A percentile compares a stretch with the other conserved stretches of the same genome.
phyloP scores from a whole-genome alignment of 2,797 vertebrate genomes.

The Parauchenoglanis punctatus region DNA sequence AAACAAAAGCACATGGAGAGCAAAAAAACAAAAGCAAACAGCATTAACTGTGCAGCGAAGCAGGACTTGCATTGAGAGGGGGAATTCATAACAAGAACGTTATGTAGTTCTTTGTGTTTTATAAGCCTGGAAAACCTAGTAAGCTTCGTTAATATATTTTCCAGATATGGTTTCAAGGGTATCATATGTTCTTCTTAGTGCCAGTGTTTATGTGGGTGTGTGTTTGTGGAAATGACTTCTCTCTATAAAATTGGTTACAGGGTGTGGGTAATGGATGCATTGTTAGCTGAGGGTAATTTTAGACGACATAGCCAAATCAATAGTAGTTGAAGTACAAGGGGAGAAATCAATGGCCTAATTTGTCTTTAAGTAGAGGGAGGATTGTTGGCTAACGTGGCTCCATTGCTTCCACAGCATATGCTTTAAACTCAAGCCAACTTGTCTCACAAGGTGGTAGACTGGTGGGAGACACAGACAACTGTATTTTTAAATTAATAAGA shows the following conservation, averaged over 20 bases:
- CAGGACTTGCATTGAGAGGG: not conserved
- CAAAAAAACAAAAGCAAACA: not conserved
- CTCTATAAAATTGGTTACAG: conserved; percentile 22
- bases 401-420: conserved; percentile 25
- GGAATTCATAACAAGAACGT: not conserved
- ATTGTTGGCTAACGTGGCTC: conserved; percentile 44
- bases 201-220: not conserved
- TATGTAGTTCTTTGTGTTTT: conserved; percentile 7
- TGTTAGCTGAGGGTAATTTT: conserved; percentile 59
- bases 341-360: conserved; percentile 69
- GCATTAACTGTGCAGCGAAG: not conserved
- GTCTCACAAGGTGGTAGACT: not conserved
- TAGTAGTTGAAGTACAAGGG: conserved; percentile 66
- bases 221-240: conserved; percentile 14
- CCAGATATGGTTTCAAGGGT: not conserved
- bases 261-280: conserved; percentile 48
- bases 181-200: conserved; percentile 26
- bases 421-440: not conserved
- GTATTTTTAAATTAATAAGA: not conserved
- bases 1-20: not conserved
- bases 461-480: not conserved
- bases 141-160: not conserved
- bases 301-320: conserved; percentile 67
- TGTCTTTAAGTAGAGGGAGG: conserved; percentile 58
- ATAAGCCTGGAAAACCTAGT: not conserved